Conservation (phyloP, 2,888 invertebrate genomes). For the Drosophila rubida region DNA sequence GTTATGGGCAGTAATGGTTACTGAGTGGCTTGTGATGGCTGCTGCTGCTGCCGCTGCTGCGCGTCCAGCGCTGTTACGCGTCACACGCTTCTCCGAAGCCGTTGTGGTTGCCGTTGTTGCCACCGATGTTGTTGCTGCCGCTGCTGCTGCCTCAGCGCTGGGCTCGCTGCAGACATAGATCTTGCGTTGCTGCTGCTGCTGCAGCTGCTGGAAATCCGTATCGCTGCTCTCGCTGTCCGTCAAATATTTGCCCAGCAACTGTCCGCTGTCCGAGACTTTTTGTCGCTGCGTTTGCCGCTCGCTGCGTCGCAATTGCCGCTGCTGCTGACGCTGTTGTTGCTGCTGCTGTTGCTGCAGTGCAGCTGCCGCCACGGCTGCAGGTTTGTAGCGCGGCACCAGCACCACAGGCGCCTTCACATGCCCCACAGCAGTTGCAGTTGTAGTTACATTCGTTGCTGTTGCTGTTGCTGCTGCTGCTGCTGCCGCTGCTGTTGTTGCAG, state of each 20-base stretch:
- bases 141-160: slow-evolving; percentile 40
- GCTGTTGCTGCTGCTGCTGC: slow-evolving; percentile 3
- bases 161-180: slow-evolving; percentile 32
- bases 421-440: slow-evolving; percentile 1
- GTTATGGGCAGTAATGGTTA: slow-evolving; percentile 47
- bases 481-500: slow-evolving; percentile 29
- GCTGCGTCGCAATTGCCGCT: slow-evolving; percentile 67
- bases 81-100: slow-evolving; percentile 60
- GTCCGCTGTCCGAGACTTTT: slow-evolving; percentile 38
- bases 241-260: slow-evolving; percentile 46
- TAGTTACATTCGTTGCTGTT: neutral
- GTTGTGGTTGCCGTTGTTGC: slow-evolving; percentile 18
- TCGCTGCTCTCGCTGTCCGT: slow-evolving; percentile 71
- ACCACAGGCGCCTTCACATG: slow-evolving; percentile 63
- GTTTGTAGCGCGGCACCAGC: slow-evolving; percentile 56
- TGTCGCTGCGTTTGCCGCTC: slow-evolving; percentile 66
- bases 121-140: slow-evolving; percentile 20
- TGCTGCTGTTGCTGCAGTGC: slow-evolving; percentile 30
- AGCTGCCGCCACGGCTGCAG: slow-evolving; percentile 41
- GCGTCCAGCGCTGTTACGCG: slow-evolving; percentile 68
- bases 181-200: slow-evolving; percentile 34
- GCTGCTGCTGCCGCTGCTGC: slow-evolving; percentile 33
- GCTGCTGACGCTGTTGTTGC: slow-evolving; percentile 55
- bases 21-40: slow-evolving; percentile 17
- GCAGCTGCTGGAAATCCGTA: slow-evolving; percentile 52